phyloP scores from a whole-genome alignment of 1,140 invertebrate species.

The Pogonomyrmex barbatus region DNA sequence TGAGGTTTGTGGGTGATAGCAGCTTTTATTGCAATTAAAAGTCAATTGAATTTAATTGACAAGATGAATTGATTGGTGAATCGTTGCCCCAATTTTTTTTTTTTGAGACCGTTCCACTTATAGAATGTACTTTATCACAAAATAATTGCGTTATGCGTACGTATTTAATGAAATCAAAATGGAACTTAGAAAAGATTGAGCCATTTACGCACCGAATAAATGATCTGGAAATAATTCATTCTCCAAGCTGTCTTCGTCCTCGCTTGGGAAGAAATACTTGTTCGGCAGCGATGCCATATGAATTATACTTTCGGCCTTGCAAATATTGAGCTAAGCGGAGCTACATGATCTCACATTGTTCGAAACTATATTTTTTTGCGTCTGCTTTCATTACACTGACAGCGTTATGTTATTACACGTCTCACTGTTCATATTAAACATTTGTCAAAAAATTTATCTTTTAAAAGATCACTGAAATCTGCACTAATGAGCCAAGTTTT shows the following conservation, averaged over 20 bases:
- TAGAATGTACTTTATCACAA: background rate
- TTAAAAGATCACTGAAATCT: background rate
- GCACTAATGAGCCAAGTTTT: background rate
- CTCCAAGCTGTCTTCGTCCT: conserved; percentile 60
- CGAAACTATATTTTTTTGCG: conserved; percentile 13
- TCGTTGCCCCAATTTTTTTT: conserved; percentile 4
- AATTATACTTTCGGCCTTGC: conserved; percentile 46
- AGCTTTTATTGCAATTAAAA: conserved; percentile 36
- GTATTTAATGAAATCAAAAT: background rate
- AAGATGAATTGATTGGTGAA: background rate
- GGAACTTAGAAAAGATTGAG: background rate
- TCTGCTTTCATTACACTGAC: conserved; percentile 22
- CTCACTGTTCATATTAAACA: background rate
- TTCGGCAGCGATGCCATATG: conserved; percentile 72
- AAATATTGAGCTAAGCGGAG: conserved; percentile 3
- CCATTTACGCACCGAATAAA: conserved; percentile 44
- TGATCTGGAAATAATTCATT: conserved; percentile 51
- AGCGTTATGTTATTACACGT: conserved; percentile 14
- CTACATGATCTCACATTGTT: conserved; percentile 33
- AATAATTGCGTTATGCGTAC: background rate
- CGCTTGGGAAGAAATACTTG: conserved; percentile 66
- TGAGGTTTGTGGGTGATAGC: conserved; percentile 48
- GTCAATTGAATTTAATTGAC: conserved; percentile 39
- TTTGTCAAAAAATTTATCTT: background rate
- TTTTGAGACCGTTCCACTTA: background rate